These are phyloP conservation scores for Scaptomyza flava DNA, from an alignment of 2,888 invertebrate genomes.

Conservation along the genomic window DNA sequence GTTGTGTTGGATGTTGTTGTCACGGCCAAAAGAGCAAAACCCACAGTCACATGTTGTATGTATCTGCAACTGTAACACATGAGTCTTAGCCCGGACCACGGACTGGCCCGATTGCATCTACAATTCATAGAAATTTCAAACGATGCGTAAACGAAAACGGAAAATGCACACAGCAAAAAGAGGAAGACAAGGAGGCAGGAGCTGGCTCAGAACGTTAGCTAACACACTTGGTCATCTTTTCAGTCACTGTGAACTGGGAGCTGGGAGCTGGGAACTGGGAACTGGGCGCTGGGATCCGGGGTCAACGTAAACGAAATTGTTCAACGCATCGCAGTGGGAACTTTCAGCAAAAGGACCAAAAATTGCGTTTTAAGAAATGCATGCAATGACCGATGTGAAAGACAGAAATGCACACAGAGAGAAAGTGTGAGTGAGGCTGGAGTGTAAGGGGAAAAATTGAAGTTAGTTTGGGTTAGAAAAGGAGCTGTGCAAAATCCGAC, in stretches of 20 bases:
- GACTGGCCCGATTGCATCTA: conserved; percentile 82
- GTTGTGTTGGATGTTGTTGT: conserved; percentile 1
- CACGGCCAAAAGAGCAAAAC: conserved; percentile 16
- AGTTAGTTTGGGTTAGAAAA: conserved; percentile 28
- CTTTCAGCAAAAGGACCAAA: conserved; percentile 55
- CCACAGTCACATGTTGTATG: conserved; percentile 12
- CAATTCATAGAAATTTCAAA: conserved; percentile 83
- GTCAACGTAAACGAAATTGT: conserved; percentile 69
- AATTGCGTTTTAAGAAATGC: conserved; percentile 74
- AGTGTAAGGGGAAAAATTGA: conserved; percentile 13
- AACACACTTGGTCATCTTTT: conserved; percentile 41
- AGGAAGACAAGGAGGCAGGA: conserved; percentile 3
- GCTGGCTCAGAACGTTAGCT: conserved; percentile 25
- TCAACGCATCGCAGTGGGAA: conserved; percentile 56
- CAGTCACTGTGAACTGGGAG: conserved; percentile 31
- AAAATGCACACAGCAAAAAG: conserved; percentile 64
- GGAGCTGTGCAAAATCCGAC: conserved; percentile 70
- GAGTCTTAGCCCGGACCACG: conserved; percentile 72
- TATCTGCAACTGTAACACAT: conserved; percentile 67
- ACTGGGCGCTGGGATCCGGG: conserved; percentile 28
- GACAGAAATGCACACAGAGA: conserved; percentile 5
- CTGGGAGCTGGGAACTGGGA: conserved; percentile 12
- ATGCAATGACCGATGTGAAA: conserved; percentile 26
- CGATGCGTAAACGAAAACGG: conserved; percentile 82
- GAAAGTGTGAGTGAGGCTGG: background rate